Base-by-base conservation (phyloP, 1,140 invertebrate genomes). In the Araneus ventricosus region DNA sequence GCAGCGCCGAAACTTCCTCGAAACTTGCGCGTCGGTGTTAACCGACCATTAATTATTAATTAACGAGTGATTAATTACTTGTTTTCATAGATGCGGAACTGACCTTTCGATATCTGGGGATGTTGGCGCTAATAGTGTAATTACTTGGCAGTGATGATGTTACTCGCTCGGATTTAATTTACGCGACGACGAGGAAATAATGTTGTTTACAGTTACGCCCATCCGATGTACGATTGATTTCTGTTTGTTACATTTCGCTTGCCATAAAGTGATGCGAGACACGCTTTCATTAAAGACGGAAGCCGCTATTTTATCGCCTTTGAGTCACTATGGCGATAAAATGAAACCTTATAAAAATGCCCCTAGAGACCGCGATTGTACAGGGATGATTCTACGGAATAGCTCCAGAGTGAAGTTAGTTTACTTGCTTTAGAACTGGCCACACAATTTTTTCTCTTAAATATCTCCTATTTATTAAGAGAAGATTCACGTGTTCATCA, bases 11-110 rank as follows among this genome's bases (percentile, higher is more conserved):
- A 67, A 88, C 59, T 61, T 87, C 57, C 27, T 24, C 22, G n/a
- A 22, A 87, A 87, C 37, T 37, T 24, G 85, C 30, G 34, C 59
- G 34, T 37, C 30, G 45, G 52, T 87, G 85, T 87, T 87, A 88
- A 67, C 87, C 87, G 37, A 70, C 59, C 87, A 88, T 88, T 88
- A 88, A 88, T 88, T 88, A 88, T 88, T 88, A 88, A 88, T 88
- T 88, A 88, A 88, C 37, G 87, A 67, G 59, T 88, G 87, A 88
- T 88, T 88, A 88, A 88, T 88, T 88, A 34, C 87, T 86, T 67
- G 87, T 88, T 88, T 70, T 70, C 87, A 88, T 88, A 70, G 59
- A 70, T 24, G 27, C 59, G 57, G 63, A 70, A 67, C 87, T 67
- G 63, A 88, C 84, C 84, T 88, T 88, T 88, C 87, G 87, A 88